These are phyloP conservation scores for Acanthosoma haemorrhoidale DNA, from an alignment of 2,888 invertebrate genomes.

Conservation along the genomic window DNA sequence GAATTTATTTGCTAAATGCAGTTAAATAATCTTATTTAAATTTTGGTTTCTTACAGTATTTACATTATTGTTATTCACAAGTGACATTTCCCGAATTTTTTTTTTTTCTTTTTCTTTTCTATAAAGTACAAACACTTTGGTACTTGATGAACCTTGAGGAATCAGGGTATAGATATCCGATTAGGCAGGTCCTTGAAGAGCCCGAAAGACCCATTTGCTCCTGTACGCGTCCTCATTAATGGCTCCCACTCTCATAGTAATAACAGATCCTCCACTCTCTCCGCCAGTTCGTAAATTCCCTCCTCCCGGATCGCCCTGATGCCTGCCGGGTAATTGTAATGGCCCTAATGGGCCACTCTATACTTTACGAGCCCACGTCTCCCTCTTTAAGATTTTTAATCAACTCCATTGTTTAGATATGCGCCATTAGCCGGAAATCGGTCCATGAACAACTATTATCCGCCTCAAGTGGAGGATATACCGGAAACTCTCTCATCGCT, in stretches of 20 bases:
- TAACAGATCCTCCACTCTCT: too few relatives aligned
- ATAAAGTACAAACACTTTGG: too few relatives aligned
- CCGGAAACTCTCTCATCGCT: too few relatives aligned
- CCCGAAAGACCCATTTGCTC: neutral
- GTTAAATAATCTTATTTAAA: too few relatives aligned
- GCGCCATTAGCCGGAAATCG: neutral
- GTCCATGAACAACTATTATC: neutral
- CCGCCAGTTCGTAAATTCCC: neutral
- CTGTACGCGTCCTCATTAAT: neutral
- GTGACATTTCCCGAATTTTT: too few relatives aligned
- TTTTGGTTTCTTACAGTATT: too few relatives aligned
- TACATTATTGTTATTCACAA: too few relatives aligned
- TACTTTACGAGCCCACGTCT: neutral
- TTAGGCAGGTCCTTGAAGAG: too few relatives aligned
- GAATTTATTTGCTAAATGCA: too few relatives aligned
- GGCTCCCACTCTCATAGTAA: neutral
- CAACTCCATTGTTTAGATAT: neutral
- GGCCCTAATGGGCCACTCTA: neutral
- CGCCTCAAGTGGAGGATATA: neutral
- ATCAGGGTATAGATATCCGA: too few relatives aligned
- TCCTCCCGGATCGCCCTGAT: neutral
- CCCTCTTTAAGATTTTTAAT: neutral
- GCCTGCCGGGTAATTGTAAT: neutral
- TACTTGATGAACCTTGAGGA: too few relatives aligned
- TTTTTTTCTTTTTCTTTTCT: too few relatives aligned